Evolutionary conservation across 2,797 vertebrate species (phyloP), one percentile per base, ranked within the genome.

Genomic region (Aplochiton taeniatus): DNA sequence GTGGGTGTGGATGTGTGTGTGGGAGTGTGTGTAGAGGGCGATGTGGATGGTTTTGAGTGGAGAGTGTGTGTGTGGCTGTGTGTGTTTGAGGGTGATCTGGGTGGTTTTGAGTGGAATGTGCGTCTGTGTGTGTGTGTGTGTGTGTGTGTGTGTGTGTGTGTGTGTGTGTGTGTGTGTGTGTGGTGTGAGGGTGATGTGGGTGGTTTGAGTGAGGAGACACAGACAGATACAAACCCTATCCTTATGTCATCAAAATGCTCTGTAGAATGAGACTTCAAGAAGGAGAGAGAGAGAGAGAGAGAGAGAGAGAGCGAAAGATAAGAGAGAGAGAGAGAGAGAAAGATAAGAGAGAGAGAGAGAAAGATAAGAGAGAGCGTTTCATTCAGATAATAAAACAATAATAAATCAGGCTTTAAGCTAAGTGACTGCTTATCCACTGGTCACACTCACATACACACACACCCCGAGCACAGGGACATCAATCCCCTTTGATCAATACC

Each of bases 401-500:
- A n/a, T n/a, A n/a, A n/a, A n/a, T n/a, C n/a, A n/a, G n/a, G n/a
- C n/a, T n/a, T n/a, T 31, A 31, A 31, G 31, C 31, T 31, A 31
- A 31, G 6, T 31, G 31, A 31, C 31, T 31, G 31, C 2, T 31
- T 31, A 2, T 31, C 31, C 31, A 2, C 31, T 6, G 31, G n/a
- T n/a, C n/a, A n/a, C n/a, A 31, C 31, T 31, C 31, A 31, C 31
- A 31, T 31, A 31, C 2, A 31, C 31, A 31, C 3, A 31, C 31
- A 2, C 6, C 31, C 31, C 2, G 31, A 31, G 3, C 31, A 31
- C 31, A 31, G 2, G 3, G 6, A 31, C 52, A 81, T 86, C 75
- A 67, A 80, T 83, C 69, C 2, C 9, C 41, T 6, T 42, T 46
- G 63, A 77, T 83, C 78, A 58, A 75, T 76, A 69, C 56, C 72